Conservation (phyloP, 1,140 invertebrate genomes). For the Drosophila willistoni region DNA sequence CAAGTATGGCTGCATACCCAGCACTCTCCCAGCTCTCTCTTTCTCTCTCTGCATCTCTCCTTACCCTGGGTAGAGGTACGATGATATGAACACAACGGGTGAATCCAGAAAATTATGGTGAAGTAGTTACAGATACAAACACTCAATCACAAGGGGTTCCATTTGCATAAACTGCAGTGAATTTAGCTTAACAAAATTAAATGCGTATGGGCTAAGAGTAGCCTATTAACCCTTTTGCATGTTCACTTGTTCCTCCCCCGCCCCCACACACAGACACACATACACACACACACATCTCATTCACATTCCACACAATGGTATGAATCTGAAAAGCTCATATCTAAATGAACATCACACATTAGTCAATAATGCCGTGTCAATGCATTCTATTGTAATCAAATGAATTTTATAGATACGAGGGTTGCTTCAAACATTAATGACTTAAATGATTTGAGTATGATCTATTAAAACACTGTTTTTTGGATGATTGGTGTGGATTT, state of each 20-base stretch:
- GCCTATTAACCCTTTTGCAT: constrained; percentile 9
- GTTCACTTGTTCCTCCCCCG: background rate
- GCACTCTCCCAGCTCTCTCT: background rate
- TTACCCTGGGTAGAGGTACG: background rate
- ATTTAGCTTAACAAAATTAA: constrained; percentile 13
- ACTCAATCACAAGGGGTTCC: constrained; percentile 65
- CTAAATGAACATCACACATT: too few species aligned
- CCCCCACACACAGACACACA: background rate
- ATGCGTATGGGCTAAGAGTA: constrained; percentile 9
- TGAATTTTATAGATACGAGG: too few species aligned
- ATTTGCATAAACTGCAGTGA: constrained; percentile 35
- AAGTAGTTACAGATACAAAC: constrained; percentile 72
- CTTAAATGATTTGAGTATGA: too few species aligned
- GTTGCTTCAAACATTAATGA: too few species aligned
- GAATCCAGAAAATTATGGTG: constrained; percentile 56
- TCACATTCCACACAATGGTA: too few species aligned
- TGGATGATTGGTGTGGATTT: too few species aligned
- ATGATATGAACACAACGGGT: constrained; percentile 32
- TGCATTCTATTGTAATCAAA: too few species aligned
- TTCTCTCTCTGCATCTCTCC: too few species aligned
- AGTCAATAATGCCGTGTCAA: too few species aligned
- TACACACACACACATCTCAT: too few species aligned
- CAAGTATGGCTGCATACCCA: constrained; percentile 37
- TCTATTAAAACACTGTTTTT: too few species aligned
- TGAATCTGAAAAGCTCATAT: too few species aligned